phyloP scores from a whole-genome alignment of 2,797 vertebrate genomes.

The Gobionotothen gibberifrons region DNA sequence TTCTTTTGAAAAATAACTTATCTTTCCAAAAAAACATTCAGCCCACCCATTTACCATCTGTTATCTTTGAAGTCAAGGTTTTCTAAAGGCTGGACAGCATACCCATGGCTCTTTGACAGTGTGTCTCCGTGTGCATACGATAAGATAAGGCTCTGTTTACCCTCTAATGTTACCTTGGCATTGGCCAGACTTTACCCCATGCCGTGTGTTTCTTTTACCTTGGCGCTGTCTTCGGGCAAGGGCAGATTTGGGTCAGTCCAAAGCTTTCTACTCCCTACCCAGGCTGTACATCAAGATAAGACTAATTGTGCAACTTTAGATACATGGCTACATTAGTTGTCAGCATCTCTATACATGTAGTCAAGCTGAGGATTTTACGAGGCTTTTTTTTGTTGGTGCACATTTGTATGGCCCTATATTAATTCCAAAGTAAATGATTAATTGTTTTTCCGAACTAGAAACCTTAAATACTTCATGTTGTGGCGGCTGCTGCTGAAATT shows the following conservation, averaged over 20 bases:
- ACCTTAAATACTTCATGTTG: conserved; percentile 21
- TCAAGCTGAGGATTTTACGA: background rate
- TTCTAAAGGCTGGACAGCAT: conserved; percentile 61
- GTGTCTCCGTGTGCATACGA: conserved; percentile 58
- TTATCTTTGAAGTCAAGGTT: conserved; percentile 68
- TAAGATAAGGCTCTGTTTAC: conserved; percentile 78
- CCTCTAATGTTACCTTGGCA: conserved; percentile 69
- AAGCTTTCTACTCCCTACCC: conserved; percentile 52
- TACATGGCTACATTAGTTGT: conserved; percentile 31
- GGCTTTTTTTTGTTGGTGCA: no score
- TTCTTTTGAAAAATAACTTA: conserved; percentile 20
- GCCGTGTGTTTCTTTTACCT: conserved; percentile 67
- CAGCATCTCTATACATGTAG: conserved; percentile 21
- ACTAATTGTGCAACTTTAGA: conserved; percentile 53
- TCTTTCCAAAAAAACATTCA: conserved; percentile 35
- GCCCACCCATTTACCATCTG: conserved; percentile 49
- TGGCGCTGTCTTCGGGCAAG: conserved; percentile 59
- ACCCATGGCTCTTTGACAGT: conserved; percentile 54
- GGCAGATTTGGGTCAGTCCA: conserved; percentile 63
- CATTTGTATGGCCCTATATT: conserved; percentile 3
- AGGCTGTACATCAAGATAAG: conserved; percentile 63
- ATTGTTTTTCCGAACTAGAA: conserved; percentile 46
- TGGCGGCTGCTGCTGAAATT: conserved; percentile 31
- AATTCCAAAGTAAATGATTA: conserved; percentile 39
- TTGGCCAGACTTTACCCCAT: conserved; percentile 66